These are phyloP conservation scores for Actinia equina DNA, from an alignment of 64 coral and sea anemone species.

Conservation along the genomic window DNA sequence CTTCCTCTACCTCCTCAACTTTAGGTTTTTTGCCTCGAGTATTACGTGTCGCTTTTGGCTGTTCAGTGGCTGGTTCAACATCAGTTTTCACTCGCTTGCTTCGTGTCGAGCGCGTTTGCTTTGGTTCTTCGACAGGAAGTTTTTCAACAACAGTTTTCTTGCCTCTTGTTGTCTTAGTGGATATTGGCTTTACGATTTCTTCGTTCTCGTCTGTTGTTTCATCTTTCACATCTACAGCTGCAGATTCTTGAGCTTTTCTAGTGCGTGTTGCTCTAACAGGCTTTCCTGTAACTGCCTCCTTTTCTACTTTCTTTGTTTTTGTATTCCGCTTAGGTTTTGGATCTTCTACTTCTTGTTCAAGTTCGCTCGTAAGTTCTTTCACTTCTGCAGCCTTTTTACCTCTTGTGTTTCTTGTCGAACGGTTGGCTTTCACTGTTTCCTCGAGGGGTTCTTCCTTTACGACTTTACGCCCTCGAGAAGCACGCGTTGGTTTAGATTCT, in stretches of 20 bases:
- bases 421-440: background rate
- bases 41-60: background rate
- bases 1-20: background rate
- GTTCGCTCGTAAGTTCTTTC: background rate
- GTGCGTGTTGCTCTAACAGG: background rate
- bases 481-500: background rate
- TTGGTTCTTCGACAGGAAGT: background rate
- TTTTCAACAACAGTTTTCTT: background rate
- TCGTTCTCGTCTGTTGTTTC: background rate
- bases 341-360: background rate
- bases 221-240: background rate
- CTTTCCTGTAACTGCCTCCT: background rate
- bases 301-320: background rate
- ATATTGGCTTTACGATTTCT: background rate
- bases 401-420: background rate
- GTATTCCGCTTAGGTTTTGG: background rate
- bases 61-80: background rate
- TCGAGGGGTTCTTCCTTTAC: background rate
- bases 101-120: background rate
- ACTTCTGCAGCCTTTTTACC: background rate
- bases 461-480: background rate
- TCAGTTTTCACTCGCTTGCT: conserved; percentile 5
- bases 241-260: background rate
- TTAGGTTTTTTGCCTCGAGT: background rate
- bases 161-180: background rate